Evolutionary conservation across 2,113 vertebrate genomes (phyloP).

Genomic region (Cyprinodon tularosa): DNA sequence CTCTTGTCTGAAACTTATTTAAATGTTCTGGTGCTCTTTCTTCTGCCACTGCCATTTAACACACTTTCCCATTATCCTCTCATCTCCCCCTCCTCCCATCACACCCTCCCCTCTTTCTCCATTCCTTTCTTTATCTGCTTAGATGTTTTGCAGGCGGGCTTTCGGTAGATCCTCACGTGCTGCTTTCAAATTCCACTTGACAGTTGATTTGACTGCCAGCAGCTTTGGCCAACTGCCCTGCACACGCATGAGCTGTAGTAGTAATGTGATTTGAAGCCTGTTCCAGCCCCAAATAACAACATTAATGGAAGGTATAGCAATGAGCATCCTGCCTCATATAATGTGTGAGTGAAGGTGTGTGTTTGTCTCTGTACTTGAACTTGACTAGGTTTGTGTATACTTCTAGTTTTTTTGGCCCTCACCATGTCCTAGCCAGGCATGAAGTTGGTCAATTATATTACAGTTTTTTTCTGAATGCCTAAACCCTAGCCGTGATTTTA

Average conservation of each 20-base stretch:
- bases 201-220: slow-evolving; percentile 43
- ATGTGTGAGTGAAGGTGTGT: neutral
- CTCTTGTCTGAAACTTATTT: slow-evolving; percentile 70
- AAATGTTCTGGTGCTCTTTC: slow-evolving; percentile 71
- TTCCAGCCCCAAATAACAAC: slow-evolving; percentile 23
- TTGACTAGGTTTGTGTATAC: too few relatives aligned
- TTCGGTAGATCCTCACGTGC: slow-evolving; percentile 41
- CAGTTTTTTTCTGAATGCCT: too few relatives aligned
- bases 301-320: slow-evolving; percentile 37
- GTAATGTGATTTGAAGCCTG: neutral
- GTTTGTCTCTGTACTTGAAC: neutral
- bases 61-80: slow-evolving; percentile 70
- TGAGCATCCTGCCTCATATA: neutral
- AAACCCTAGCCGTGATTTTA: too few relatives aligned
- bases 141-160: slow-evolving; percentile 15
- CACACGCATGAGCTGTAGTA: neutral
- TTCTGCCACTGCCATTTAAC: slow-evolving; percentile 71
- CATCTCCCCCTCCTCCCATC: slow-evolving; percentile 48
- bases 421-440: too few relatives aligned
- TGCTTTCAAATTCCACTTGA: slow-evolving; percentile 29
- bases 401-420: too few relatives aligned
- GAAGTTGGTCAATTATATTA: too few relatives aligned
- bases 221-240: neutral
- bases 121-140: slow-evolving; percentile 38
- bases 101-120: neutral